phyloP scores from a whole-genome alignment of 2,113 vertebrate species.

The Gallinago media region DNA sequence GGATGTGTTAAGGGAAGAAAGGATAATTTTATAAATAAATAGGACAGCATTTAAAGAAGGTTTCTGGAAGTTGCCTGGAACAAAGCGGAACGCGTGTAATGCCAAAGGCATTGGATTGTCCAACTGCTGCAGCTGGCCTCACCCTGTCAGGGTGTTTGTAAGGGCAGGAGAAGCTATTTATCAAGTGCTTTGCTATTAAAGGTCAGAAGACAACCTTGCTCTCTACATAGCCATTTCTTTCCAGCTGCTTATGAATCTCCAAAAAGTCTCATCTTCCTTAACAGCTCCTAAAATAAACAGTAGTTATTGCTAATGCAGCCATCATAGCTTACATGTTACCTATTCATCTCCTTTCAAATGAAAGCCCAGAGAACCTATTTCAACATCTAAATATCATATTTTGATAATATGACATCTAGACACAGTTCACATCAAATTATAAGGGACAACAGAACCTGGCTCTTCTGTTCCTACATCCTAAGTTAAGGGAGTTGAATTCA shows the following conservation, averaged over 20 bases:
- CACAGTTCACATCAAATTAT: neutral
- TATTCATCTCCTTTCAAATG: neutral
- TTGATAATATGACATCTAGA: neutral
- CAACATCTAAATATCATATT: neutral
- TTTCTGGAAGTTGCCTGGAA: neutral
- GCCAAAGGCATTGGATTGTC: neutral
- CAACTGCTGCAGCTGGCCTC: neutral
- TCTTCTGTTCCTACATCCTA: neutral
- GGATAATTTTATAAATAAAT: neutral
- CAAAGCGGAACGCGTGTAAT: neutral
- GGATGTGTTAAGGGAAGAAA: neutral
- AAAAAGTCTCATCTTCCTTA: neutral
- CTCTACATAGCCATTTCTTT: neutral
- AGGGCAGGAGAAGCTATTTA: neutral
- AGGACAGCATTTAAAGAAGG: neutral
- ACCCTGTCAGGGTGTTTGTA: neutral
- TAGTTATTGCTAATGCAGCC: neutral
- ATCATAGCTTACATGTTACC: neutral
- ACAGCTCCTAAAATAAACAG: neutral
- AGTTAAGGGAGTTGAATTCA: neutral
- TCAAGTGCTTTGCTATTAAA: neutral
- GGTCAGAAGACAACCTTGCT: neutral
- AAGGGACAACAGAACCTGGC: neutral
- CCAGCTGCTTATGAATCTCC: neutral
- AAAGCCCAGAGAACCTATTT: neutral